These are phyloP conservation scores for Glyphotaelius pellucidus DNA, from an alignment of 2,888 invertebrate species.

Conservation along the genomic window DNA sequence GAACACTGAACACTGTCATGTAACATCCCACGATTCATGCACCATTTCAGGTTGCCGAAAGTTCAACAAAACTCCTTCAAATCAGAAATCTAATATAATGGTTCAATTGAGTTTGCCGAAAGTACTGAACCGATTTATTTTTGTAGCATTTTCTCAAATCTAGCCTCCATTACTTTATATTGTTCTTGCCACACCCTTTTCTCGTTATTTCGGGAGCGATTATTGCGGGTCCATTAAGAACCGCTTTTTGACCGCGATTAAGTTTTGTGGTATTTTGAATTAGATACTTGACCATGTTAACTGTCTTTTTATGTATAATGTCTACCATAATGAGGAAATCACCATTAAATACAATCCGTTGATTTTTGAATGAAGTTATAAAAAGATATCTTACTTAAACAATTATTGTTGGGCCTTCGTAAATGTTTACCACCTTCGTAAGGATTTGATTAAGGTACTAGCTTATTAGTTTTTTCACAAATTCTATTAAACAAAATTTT, in stretches of 20 bases:
- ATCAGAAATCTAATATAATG: neutral
- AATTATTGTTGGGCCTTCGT: neutral
- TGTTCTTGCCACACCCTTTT: neutral
- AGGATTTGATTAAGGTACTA: neutral
- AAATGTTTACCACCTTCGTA: neutral
- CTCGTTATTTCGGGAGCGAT: neutral
- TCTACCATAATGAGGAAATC: neutral
- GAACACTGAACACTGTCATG: slow-evolving; percentile 9
- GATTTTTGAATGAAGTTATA: neutral
- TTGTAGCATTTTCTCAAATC: neutral
- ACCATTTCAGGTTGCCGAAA: slow-evolving; percentile 14
- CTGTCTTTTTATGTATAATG: neutral
- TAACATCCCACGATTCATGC: slow-evolving; percentile 7
- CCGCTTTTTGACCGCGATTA: neutral
- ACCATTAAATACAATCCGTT: neutral
- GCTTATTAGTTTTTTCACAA: neutral
- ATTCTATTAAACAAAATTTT: neutral
- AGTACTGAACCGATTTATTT: neutral
- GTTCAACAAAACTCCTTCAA: neutral
- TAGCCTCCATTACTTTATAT: neutral
- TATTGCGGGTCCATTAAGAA: neutral
- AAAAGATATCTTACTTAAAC: neutral
- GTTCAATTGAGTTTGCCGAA: neutral
- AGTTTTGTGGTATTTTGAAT: neutral
- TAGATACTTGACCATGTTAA: neutral